phyloP scores from a whole-genome alignment of 2,113 vertebrate genomes.

The Barbus barbus region DNA sequence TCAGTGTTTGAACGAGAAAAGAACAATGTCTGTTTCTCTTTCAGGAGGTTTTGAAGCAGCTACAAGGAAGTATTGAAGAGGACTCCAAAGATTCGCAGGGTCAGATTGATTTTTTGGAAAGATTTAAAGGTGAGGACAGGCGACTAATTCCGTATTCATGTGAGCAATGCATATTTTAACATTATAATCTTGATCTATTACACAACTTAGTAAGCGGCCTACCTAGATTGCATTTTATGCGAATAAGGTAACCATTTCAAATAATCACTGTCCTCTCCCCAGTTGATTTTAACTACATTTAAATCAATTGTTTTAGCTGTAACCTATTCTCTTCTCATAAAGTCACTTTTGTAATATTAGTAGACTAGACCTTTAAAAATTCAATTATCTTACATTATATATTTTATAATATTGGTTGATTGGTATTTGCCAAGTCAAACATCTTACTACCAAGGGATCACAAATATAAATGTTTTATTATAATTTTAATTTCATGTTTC shows the following conservation, averaged over 20 bases:
- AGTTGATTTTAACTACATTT: background rate
- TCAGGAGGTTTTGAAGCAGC: slow-evolving; percentile 97
- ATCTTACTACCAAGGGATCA: no score
- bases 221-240: background rate
- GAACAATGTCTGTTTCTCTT: slow-evolving; percentile 46
- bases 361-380: no score
- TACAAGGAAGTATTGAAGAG: slow-evolving; percentile 97
- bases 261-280: background rate
- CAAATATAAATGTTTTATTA: no score
- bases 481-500: no score
- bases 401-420: no score
- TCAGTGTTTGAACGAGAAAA: background rate
- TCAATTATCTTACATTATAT: no score
- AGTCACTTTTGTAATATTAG: background rate
- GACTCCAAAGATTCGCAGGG: slow-evolving; percentile 87
- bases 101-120: slow-evolving; percentile 90
- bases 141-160: background rate
- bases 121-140: slow-evolving; percentile 87
- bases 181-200: background rate
- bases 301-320: background rate
- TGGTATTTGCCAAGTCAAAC: no score
- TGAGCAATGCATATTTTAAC: background rate
- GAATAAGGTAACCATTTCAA: background rate
- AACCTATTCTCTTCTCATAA: background rate
- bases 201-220: background rate